These are phyloP conservation scores for Cyphomyrus plagiostoma DNA, from an alignment of 2,113 vertebrate species.

Conservation along the genomic window DNA sequence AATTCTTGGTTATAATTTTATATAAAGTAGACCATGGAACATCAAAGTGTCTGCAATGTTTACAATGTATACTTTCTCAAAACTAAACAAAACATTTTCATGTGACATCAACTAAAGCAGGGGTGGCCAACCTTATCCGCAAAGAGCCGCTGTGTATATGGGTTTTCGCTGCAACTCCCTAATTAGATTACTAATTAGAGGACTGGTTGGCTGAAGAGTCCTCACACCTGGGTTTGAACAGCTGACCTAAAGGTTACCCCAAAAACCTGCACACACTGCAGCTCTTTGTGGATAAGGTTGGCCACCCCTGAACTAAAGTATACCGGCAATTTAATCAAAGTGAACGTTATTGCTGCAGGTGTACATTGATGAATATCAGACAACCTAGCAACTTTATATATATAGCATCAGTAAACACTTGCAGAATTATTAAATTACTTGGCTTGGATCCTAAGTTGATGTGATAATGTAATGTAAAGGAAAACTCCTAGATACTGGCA, in stretches of 20 bases:
- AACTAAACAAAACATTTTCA: slow-evolving; percentile 21
- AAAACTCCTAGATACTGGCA: slow-evolving; percentile 1
- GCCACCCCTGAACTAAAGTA: not conserved
- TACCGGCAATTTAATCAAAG: slow-evolving; percentile 8
- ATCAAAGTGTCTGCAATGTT: slow-evolving; percentile 13
- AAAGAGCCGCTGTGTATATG: too few species aligned
- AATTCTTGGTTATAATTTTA: not conserved
- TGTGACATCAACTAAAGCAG: not conserved
- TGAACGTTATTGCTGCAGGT: not conserved
- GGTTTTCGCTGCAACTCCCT: too few species aligned
- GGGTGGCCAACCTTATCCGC: too few species aligned
- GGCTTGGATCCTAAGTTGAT: not conserved
- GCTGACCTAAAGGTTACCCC: too few species aligned
- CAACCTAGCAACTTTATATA: not conserved
- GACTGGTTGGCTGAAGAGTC: too few species aligned
- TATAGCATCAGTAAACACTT: not conserved
- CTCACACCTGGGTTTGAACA: too few species aligned
- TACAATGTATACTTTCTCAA: slow-evolving; percentile 14
- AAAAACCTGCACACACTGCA: too few species aligned
- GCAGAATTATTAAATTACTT: not conserved
- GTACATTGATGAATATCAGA: not conserved
- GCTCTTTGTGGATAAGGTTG: too few species aligned
- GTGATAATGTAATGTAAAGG: not conserved
- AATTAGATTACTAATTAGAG: too few species aligned
- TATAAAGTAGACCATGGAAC: slow-evolving; percentile 11